Percentiles rank a stretch among this genome's conserved stretches.
Evolutionary conservation across 2,888 invertebrate species (phyloP).

Genomic region (Diarsia rubi): DNA sequence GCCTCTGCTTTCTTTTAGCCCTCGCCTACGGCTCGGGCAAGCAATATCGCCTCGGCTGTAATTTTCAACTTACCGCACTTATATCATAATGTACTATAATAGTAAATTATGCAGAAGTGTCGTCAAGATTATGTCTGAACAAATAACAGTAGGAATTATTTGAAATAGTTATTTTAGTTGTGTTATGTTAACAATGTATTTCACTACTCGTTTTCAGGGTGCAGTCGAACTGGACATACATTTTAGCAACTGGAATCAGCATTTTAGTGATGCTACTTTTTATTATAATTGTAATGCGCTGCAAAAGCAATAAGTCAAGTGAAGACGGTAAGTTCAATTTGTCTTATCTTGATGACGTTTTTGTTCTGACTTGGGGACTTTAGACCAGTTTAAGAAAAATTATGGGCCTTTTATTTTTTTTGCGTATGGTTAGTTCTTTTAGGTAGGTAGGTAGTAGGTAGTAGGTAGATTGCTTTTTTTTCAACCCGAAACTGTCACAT

Average conservation of each 20-base stretch:
- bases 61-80: no score
- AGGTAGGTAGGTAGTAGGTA: no score
- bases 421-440: no score
- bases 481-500: no score
- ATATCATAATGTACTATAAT: no score
- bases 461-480: no score
- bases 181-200: neutral
- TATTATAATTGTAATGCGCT: neutral
- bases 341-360: neutral
- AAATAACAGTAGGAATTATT: neutral
- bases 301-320: conserved; percentile 18
- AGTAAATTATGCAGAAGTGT: neutral
- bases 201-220: conserved; percentile 32
- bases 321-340: conserved; percentile 11
- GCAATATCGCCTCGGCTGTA: no score
- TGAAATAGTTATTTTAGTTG: neutral
- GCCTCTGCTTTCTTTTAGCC: no score
- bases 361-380: no score
- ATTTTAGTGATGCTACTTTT: conserved; percentile 5
- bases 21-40: no score
- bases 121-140: neutral
- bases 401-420: no score
- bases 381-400: no score
- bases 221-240: conserved; percentile 37
- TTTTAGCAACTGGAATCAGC: neutral